Evolutionary conservation across 2,888 invertebrate genomes (phyloP).

Genomic region (Allolobophora icterica): DNA sequence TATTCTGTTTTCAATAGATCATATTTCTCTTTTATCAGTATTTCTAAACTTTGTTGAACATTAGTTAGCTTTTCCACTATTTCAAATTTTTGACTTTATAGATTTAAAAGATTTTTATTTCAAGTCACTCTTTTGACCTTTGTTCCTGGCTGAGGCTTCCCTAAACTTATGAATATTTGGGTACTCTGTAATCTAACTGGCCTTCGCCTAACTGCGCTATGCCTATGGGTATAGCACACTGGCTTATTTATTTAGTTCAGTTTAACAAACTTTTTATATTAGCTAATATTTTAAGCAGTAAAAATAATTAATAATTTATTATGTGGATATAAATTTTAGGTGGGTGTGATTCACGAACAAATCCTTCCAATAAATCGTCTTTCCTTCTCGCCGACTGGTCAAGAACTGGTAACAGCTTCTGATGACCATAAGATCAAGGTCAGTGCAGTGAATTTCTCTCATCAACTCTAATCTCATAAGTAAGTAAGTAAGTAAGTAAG

Average conservation of each 20-base stretch:
- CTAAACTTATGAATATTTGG: background rate
- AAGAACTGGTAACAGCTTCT: constrained; percentile 61
- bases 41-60: background rate
- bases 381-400: constrained; percentile 58
- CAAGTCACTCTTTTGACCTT: too few species aligned
- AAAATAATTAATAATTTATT: background rate
- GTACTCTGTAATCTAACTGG: too few species aligned
- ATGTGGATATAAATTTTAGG: constrained; percentile 48
- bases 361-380: constrained; percentile 61
- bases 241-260: constrained; percentile 7
- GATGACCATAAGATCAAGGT: constrained; percentile 64
- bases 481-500: too few species aligned
- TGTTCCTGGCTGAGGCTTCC: background rate
- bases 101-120: too few species aligned
- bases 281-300: background rate
- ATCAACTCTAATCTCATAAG: too few species aligned
- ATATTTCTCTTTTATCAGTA: background rate
- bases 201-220: too few species aligned
- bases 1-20: background rate
- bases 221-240: background rate
- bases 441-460: constrained; percentile 22
- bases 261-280: background rate
- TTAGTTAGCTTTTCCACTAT: background rate
- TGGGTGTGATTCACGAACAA: constrained; percentile 60
- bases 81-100: background rate